phyloP scores from a whole-genome alignment of 2,888 invertebrate species.

The Hydriomena furcata region DNA sequence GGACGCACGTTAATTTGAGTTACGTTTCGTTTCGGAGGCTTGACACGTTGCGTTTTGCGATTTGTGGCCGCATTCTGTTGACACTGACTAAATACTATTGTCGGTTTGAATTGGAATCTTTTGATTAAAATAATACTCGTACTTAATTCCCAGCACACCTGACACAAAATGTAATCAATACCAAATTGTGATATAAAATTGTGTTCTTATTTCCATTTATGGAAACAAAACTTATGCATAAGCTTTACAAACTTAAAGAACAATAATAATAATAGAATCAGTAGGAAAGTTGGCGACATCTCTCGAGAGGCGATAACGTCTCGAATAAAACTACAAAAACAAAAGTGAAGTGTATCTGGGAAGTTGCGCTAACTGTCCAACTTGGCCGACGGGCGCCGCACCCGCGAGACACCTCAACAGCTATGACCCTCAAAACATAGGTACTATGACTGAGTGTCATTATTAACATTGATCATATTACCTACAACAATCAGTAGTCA shows the following conservation, averaged over 20 bases:
- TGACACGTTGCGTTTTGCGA: not conserved
- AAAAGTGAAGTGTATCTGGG: not conserved
- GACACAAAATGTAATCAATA: no score
- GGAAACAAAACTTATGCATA: not conserved
- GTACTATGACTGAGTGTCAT: no score
- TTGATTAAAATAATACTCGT: not conserved
- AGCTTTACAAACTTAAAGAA: slow-evolving; percentile 1
- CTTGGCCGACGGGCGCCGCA: not conserved
- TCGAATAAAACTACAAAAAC: slow-evolving; percentile 10
- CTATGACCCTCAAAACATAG: no score
- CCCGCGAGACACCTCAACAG: not conserved
- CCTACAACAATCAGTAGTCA: no score
- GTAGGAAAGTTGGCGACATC: slow-evolving; percentile 9
- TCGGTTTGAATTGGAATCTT: not conserved
- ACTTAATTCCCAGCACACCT: no score
- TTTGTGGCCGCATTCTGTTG: slow-evolving; percentile 1
- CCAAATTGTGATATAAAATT: no score
- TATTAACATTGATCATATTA: no score
- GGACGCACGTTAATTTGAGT: slow-evolving; percentile 10
- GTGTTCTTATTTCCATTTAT: no score
- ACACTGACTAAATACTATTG: slow-evolving; percentile 5
- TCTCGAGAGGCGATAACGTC: slow-evolving; percentile 13
- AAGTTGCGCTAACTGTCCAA: slow-evolving; percentile 3
- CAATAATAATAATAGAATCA: slow-evolving; percentile 4
- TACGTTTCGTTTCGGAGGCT: not conserved